Evolutionary conservation across 1,140 invertebrate species (phyloP).

Genomic region (Trialeurodes vaporariorum): DNA sequence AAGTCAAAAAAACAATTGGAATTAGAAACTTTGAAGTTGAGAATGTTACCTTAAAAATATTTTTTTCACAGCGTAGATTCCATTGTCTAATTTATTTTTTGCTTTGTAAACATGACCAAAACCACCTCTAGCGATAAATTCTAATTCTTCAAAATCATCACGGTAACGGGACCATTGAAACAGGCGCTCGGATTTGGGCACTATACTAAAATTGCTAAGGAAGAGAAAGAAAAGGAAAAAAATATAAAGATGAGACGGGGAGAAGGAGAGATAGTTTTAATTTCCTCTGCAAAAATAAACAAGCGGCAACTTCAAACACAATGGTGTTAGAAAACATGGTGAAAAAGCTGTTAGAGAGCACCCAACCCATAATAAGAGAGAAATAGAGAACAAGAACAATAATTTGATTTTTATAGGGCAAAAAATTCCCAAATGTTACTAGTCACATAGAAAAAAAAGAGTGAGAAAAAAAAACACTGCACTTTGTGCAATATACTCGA

Average conservation of each 20-base stretch:
- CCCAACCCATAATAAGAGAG: too few relatives aligned
- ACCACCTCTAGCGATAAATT: slow-evolving; percentile 59
- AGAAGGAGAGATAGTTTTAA: too few relatives aligned
- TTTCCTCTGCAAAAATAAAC: neutral
- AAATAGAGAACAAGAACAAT: too few relatives aligned
- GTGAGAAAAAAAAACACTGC: too few relatives aligned
- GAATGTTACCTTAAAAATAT: slow-evolving; percentile 50
- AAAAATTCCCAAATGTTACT: too few relatives aligned
- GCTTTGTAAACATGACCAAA: slow-evolving; percentile 55
- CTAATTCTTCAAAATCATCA: slow-evolving; percentile 60
- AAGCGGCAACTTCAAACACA: neutral
- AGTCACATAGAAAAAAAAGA: too few relatives aligned
- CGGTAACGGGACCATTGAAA: slow-evolving; percentile 51
- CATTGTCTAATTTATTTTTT: slow-evolving; percentile 56
- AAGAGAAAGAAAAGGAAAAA: slow-evolving; percentile 11
- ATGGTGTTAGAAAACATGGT: too few relatives aligned
- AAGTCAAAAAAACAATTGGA: too few relatives aligned
- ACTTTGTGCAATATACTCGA: too few relatives aligned
- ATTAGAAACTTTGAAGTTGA: too few relatives aligned
- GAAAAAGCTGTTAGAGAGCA: too few relatives aligned
- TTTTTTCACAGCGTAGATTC: slow-evolving; percentile 71
- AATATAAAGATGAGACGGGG: slow-evolving; percentile 4
- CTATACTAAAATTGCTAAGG: neutral
- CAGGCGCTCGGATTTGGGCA: slow-evolving; percentile 1
- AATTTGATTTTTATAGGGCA: too few relatives aligned